Conservation (phyloP, 2,797 vertebrate genomes). For the Catostomus latipinnis region DNA sequence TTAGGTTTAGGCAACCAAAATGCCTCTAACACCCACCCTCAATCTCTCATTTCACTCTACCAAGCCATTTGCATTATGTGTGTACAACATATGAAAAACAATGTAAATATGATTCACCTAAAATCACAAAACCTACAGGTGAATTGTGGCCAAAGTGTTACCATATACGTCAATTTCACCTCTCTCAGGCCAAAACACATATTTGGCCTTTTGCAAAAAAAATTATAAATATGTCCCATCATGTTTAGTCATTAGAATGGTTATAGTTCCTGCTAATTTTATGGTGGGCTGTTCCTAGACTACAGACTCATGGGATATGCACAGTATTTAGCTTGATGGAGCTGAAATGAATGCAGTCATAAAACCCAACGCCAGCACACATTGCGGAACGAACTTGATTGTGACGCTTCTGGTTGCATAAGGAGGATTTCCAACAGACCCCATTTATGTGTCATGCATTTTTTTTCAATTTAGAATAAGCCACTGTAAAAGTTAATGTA, state of each 20-base stretch:
- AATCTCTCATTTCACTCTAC: constrained; percentile 30
- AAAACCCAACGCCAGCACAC: constrained; percentile 59
- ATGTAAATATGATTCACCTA: constrained; percentile 44
- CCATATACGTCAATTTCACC: constrained; percentile 43
- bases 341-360: constrained; percentile 48
- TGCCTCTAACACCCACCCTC: constrained; percentile 12
- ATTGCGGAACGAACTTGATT: constrained; percentile 67
- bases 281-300: constrained; percentile 54
- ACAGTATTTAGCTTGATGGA: constrained; percentile 36
- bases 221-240: constrained; percentile 46
- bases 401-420: constrained; percentile 71
- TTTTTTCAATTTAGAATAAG: constrained; percentile 53
- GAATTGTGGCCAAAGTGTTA: constrained; percentile 39
- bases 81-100: constrained; percentile 25
- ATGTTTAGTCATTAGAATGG: constrained; percentile 47
- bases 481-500: constrained; percentile 32
- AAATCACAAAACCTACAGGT: constrained; percentile 46
- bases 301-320: constrained; percentile 56
- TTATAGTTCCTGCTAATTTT: constrained; percentile 67
- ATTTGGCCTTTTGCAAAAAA: constrained; percentile 54
- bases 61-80: constrained; percentile 37
- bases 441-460: constrained; percentile 57
- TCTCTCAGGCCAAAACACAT: constrained; percentile 59
- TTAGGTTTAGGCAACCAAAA: background rate
- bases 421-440: constrained; percentile 63